Base-by-base conservation (phyloP, 2,888 invertebrate species). In the Andrena praecox region DNA sequence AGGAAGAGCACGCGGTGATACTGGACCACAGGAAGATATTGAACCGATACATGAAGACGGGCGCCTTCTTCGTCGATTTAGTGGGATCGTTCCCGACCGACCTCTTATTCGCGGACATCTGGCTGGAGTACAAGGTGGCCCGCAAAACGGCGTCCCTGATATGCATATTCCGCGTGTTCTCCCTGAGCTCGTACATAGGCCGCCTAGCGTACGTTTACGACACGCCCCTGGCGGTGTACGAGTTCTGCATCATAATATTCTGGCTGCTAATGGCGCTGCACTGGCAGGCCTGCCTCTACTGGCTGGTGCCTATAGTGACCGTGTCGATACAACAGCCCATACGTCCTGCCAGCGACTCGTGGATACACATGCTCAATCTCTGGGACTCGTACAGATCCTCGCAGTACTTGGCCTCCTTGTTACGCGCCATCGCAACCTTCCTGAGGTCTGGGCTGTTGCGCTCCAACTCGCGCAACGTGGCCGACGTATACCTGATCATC, bases 11-110 rank as follows among this genome's bases (percentile, higher is more conserved):
- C 63, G 69, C 78, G n/a, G 91, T 93, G 12, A 89, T 92, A 70
- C 76, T 93, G 77, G 82, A 90, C 1, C 76, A 56, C 29, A 86
- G 54, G 48, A 84, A 85, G 60, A 92, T 93, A 84, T 84, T 88
- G 2, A 74, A 72, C 27, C 80, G 67, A 35, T 94, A 94, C 74
- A 8, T 90, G 0, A 86, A 63, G 24, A 77, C 72, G 2, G 85
- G 91, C 35, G 89, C 88, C 0, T 92, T 94, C 59, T 2, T 92
- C 4, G 67, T 85, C 7, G 93, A 94, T 48, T 4, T 93, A 2
- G 3, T 93, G 3, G 92, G 91, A 12, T 93, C 93, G 2, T 77
- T 92, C 4, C 93, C 93, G 24, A 93, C 93, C 0, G 93, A 93
- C 33, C 7, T 90, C n/a, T 83, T 92, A 12, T 94, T 91, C 79